A percentile compares a stretch with the other conserved stretches of the same genome.
phyloP scores from a whole-genome alignment of 2,113 vertebrate genomes.

The Notothenia rossii region DNA sequence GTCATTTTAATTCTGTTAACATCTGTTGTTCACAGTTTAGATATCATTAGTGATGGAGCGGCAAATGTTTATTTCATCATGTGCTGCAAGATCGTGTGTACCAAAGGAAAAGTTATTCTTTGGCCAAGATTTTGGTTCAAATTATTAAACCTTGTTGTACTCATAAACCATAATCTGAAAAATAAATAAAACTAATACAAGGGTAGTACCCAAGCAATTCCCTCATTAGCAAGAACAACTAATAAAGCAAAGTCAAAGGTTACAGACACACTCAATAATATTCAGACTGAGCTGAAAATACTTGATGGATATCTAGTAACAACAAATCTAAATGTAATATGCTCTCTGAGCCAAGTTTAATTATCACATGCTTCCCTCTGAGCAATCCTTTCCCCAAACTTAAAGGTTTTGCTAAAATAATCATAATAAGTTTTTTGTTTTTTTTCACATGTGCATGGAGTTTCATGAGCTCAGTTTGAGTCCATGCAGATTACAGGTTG shows the following conservation, averaged over 20 bases:
- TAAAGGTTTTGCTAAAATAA: not conserved
- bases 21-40: conserved; percentile 56
- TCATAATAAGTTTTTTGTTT: not conserved
- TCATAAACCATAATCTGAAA: not conserved
- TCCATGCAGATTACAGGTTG: conserved; percentile 3
- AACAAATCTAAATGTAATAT: conserved; percentile 12
- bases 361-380: conserved; percentile 1
- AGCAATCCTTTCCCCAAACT: not conserved
- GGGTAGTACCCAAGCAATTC: not conserved
- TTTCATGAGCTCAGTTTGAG: not conserved
- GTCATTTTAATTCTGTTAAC: conserved; percentile 53
- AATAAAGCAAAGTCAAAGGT: conserved; percentile 28
- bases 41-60: conserved; percentile 33
- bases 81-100: conserved; percentile 35
- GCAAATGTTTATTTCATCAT: conserved; percentile 58
- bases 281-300: conserved; percentile 5
- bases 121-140: conserved; percentile 29
- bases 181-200: not conserved
- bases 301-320: conserved; percentile 11
- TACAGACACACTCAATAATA: not conserved
- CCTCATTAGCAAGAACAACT: conserved; percentile 19
- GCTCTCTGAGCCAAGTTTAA: not conserved
- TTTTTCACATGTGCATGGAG: not conserved
- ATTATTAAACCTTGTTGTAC: conserved; percentile 21
- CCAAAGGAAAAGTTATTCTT: conserved; percentile 45